Base-by-base conservation (phyloP, 2,888 invertebrate genomes). In the Nemoura dubitans region DNA sequence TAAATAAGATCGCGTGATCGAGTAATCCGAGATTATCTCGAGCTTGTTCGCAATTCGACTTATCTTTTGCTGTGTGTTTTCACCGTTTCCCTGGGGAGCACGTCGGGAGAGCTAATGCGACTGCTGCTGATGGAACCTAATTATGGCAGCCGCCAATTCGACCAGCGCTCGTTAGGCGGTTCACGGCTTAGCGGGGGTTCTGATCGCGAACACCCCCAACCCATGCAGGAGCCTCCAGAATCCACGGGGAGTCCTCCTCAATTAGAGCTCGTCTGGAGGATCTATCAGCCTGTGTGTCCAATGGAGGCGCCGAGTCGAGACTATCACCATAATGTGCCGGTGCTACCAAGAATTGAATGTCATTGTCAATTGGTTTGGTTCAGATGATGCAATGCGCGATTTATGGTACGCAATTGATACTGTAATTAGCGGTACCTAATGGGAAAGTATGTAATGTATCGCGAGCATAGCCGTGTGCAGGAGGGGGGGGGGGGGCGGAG, bases 31-130 rank as follows among this genome's bases (percentile, higher is more conserved):
- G 59, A 59, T 59, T 21, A 59, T 59, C 59, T 21, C 59, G 59
- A 59, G 59, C 59, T 59, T 59, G 59, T 59, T 59, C 59, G 6
- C 59, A 59, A 59, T 59, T 59, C 59, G 59, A 59, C 59, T 59
- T 59, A 59, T 59, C 59, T 59, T 59, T 59, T 59, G 59, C 59
- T 36, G 36, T 36, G 36, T 36, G 36, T 36, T 36, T 36, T 36
- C 36, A 10, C 59, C 21, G 10, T 7, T 59, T 59, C 59, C 16
- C 16, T 59, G 1, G 21, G 16, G 16, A 59, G 6, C 59, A 3
- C 10, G 5, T 36, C 14, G 10, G 59, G 59, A 59, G 59, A 21
- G 59, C 14, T 59, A 59, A 59, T 59, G 59, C 59, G 59, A 14
- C 59, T 59, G 59, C 59, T 21, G 59, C 10, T 59, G 59, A 7